Base-by-base conservation (phyloP, 2,113 vertebrate genomes). In the Paracyprichromis sp. region DNA sequence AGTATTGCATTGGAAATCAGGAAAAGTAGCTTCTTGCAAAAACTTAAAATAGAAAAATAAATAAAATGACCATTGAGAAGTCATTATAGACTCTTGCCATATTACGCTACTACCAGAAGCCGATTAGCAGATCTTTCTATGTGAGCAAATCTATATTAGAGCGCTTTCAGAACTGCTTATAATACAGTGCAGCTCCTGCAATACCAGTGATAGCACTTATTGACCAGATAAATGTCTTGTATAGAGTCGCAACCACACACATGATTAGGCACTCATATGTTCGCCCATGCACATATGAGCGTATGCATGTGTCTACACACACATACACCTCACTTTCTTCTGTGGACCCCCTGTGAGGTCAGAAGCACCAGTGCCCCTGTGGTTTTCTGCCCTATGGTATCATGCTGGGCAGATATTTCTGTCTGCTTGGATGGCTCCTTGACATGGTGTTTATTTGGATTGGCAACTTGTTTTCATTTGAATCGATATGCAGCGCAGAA, bases 391-490 rank as follows among this genome's bases (percentile, higher is more conserved):
- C 90, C 91, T 86, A 79, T 85, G 90, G 94, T 94, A 90, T 96
- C 96, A 96, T 95, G 96, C 96, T 96, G 96, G 90, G 96, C 93
- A 91, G 95, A 96, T 96, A 96, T 97, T 96, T 93, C 92, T 90
- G 92, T 96, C 92, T 94, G 96, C 95, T 95, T 90, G 93, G 95
- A 92, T 96, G 96, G 93, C 92, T 96, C 94, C 93, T 94, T 96
- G 96, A 97, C 96, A 95, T 94, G 95, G 95, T 97, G 96, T 96
- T 96, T 96, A 96, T 96, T 96, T 95, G 96, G 96, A 97, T 95
- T 96, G 95, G 97, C 95, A 96, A 97, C 96, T 96, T 96, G 96
- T 97, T 96, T 95, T 96, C 69, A 91, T 95, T 90, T 89, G 94
- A 96, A 96, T 97, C 96, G 86, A 97, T 97, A 94, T 34, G 84